phyloP scores from a whole-genome alignment of 2,888 invertebrate genomes.

The Phengaris arion region DNA sequence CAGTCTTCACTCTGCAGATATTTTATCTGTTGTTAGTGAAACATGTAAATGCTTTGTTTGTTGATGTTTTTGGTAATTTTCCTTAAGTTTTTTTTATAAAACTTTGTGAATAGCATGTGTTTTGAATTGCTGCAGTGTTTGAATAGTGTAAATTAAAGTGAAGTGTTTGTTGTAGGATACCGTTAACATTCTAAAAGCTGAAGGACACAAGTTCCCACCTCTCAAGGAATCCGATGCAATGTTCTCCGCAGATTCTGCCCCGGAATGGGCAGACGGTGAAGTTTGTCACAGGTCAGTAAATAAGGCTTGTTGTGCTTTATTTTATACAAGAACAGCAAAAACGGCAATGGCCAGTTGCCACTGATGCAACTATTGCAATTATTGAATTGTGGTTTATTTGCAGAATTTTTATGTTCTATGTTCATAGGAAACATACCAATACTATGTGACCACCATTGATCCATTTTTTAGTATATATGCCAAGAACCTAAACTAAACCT shows the following conservation, averaged over 20 bases:
- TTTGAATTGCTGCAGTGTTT: background rate
- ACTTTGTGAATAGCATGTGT: background rate
- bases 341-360: background rate
- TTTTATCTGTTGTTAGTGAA: slow-evolving; percentile 16
- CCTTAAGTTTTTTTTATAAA: background rate
- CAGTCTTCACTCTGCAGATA: background rate
- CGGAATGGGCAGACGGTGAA: slow-evolving; percentile 98
- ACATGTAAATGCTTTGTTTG: slow-evolving; percentile 17
- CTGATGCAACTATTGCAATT: background rate
- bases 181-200: slow-evolving; percentile 95
- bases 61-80: background rate
- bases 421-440: too few relatives aligned
- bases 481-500: too few relatives aligned
- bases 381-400: background rate
- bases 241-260: slow-evolving; percentile 98
- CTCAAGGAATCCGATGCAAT: slow-evolving; percentile 98
- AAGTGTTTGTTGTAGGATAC: slow-evolving; percentile 83
- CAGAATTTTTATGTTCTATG: too few relatives aligned
- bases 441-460: too few relatives aligned
- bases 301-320: background rate
- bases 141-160: background rate
- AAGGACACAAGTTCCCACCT: slow-evolving; percentile 94
- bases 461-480: too few relatives aligned
- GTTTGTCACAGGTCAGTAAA: slow-evolving; percentile 86
- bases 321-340: background rate